phyloP scores from a whole-genome alignment of 2,888 invertebrate species.

The Drosophila paracracens region DNA sequence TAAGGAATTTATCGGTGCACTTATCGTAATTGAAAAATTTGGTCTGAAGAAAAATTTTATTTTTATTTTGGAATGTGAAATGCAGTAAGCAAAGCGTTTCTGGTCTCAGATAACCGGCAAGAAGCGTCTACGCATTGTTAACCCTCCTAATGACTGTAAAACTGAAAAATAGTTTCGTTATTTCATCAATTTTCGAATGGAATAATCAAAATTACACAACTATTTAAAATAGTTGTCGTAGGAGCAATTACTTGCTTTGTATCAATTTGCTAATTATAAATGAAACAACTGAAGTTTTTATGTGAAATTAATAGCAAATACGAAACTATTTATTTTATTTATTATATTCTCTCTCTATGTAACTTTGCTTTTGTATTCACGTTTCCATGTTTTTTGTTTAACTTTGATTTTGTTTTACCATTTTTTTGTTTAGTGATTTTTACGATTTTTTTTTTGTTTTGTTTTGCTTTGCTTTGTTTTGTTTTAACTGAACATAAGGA shows the following conservation, averaged over 20 bases:
- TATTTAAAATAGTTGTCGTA: neutral
- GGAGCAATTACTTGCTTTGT: neutral
- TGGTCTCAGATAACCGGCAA: neutral
- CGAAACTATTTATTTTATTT: slow-evolving; percentile 79
- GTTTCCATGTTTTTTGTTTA: slow-evolving; percentile 62
- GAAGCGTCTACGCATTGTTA: neutral
- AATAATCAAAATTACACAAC: neutral
- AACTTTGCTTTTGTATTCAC: slow-evolving; percentile 73
- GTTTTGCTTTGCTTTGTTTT: slow-evolving; percentile 47
- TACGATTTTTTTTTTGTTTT: slow-evolving; percentile 45
- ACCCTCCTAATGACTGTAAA: neutral
- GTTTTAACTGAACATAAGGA: slow-evolving; percentile 75
- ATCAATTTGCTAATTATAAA: slow-evolving; percentile 1
- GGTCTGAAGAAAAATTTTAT: neutral
- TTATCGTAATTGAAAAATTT: neutral
- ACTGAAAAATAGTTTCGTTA: neutral
- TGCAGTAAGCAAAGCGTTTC: neutral
- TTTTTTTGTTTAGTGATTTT: slow-evolving; percentile 72
- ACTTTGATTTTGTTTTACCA: slow-evolving; percentile 67
- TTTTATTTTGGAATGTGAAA: neutral
- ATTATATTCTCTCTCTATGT: slow-evolving; percentile 71
- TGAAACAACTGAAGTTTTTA: slow-evolving; percentile 41
- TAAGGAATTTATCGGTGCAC: neutral
- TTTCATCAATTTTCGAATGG: neutral
- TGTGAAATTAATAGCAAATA: slow-evolving; percentile 82